These are phyloP conservation scores for Amiota minor DNA, from an alignment of 2,888 invertebrate genomes.

Conservation along the genomic window DNA sequence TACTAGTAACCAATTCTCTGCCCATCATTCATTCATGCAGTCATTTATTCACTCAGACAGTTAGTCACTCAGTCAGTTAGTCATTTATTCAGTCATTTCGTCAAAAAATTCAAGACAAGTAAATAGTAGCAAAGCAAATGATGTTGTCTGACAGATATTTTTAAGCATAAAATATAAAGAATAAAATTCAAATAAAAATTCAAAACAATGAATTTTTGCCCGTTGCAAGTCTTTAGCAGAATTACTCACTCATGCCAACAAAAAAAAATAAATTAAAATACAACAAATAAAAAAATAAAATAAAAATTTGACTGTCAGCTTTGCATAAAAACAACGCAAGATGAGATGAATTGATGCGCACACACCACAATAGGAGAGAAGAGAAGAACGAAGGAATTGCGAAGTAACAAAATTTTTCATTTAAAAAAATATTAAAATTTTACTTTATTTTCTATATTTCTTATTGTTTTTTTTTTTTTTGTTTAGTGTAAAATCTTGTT, in stretches of 20 bases:
- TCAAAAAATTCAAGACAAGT: too few relatives aligned
- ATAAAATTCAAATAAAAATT: slow-evolving; percentile 4
- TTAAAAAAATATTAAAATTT: slow-evolving; percentile 25
- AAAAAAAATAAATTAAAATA: background rate
- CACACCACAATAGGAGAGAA: background rate
- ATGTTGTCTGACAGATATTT: background rate
- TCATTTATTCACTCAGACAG: too few relatives aligned
- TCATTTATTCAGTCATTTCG: too few relatives aligned
- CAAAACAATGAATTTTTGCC: background rate
- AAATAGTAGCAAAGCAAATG: background rate
- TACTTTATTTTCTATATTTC: background rate
- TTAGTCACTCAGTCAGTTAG: too few relatives aligned
- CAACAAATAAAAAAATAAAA: background rate
- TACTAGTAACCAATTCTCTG: too few relatives aligned
- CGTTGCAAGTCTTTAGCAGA: background rate
- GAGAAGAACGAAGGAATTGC: background rate
- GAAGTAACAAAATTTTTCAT: slow-evolving; percentile 19
- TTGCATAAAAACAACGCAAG: slow-evolving; percentile 4
- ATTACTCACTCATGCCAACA: background rate
- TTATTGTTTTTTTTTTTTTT: slow-evolving; percentile 1
- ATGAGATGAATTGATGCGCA: background rate
- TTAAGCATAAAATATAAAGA: background rate
- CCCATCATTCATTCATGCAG: too few relatives aligned
- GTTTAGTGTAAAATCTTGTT: background rate
- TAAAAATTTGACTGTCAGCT: slow-evolving; percentile 28